A percentile compares a stretch with the other conserved stretches of the same genome.
phyloP scores from a whole-genome alignment of 2,797 vertebrate species.

The Ibycter americanus region DNA sequence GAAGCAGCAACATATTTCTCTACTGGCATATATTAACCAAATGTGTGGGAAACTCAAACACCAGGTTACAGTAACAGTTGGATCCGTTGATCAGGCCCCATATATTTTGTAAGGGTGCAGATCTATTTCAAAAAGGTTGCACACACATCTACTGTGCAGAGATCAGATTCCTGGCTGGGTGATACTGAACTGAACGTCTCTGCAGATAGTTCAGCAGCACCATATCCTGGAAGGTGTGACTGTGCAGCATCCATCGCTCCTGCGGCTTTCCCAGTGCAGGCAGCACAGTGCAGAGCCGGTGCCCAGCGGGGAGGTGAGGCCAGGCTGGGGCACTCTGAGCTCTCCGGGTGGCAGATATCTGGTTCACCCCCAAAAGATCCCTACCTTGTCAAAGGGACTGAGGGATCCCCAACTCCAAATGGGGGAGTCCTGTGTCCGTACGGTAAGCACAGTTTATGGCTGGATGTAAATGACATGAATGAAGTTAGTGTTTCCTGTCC shows the following conservation, averaged over 20 bases:
- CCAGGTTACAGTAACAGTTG: not conserved
- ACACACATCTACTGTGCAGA: fast-evolving
- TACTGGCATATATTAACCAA: fast-evolving
- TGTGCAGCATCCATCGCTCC: not conserved
- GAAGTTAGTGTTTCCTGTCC: not conserved
- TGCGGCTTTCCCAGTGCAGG: fast-evolving
- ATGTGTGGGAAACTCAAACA: not conserved
- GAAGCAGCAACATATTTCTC: not conserved
- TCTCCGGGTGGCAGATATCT: not conserved
- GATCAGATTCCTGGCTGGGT: not conserved
- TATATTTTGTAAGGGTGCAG: not conserved
- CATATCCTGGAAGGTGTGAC: fast-evolving
- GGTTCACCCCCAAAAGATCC: too few relatives aligned
- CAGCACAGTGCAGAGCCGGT: fast-evolving
- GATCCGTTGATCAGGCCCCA: fast-evolving
- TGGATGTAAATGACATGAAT: not conserved
- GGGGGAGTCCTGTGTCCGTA: not conserved
- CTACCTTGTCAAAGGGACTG: not conserved
- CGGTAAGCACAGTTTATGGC: not conserved
- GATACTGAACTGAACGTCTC: fast-evolving
- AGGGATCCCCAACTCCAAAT: not conserved
- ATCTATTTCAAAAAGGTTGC: not conserved
- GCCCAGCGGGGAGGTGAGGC: not conserved
- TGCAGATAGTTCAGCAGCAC: not conserved
- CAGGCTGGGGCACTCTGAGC: not conserved